These are phyloP conservation scores for Falco punctatus DNA, from an alignment of 2,113 vertebrate species.

Conservation along the genomic window DNA sequence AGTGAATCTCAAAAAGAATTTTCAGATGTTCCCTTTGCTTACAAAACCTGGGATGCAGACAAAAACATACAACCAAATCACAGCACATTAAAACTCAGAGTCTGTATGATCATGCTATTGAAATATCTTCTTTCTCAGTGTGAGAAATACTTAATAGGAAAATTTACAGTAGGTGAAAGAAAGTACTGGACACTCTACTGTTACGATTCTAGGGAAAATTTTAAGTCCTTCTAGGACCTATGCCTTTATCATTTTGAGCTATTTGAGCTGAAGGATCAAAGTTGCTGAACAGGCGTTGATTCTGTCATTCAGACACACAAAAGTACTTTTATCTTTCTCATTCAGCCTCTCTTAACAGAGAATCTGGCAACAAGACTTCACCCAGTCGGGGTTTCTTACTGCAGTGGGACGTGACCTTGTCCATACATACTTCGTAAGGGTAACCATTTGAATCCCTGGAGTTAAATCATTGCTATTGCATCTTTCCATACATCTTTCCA, in stretches of 20 bases:
- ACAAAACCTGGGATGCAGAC: not conserved
- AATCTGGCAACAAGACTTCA: not conserved
- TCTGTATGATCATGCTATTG: not conserved
- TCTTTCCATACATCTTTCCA: not conserved
- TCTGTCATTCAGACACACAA: not conserved
- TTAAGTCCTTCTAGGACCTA: accelerated
- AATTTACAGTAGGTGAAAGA: not conserved
- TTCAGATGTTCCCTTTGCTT: not conserved
- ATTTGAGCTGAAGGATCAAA: not conserved
- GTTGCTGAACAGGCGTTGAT: not conserved
- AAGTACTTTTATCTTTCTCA: not conserved
- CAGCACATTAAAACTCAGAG: not conserved
- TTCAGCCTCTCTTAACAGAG: not conserved
- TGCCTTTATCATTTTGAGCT: not conserved
- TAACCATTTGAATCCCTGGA: not conserved
- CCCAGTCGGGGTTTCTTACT: not conserved
- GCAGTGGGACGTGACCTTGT: not conserved
- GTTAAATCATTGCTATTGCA: not conserved
- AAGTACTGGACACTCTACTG: not conserved
- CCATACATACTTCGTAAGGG: not conserved
- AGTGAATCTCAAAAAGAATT: not conserved
- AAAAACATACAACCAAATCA: not conserved
- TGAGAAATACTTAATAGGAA: not conserved
- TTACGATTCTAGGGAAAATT: not conserved
- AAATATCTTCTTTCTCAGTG: not conserved